Conservation (phyloP, 2,113 vertebrate species). For the Rattus norvegicus region GRCr8 NC_086027.1:63797001-63797500, state of each 20-base stretch:
- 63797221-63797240: background rate
- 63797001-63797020: background rate
- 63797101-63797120: background rate
- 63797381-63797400: constrained; percentile 22
- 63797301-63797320: constrained; percentile 14
- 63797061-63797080: background rate
- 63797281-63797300: constrained; percentile 48
- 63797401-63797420: background rate
- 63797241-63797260: constrained; percentile 10
- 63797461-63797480: background rate
- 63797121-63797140: background rate
- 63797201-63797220: background rate
- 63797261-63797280: background rate
- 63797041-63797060: background rate
- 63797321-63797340: constrained; percentile 42
- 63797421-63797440: background rate
- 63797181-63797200: constrained; percentile 10
- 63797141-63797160: background rate
- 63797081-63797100: background rate
- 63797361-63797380: background rate
- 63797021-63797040: background rate
- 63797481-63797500: background rate
- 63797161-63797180: background rate
- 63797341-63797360: background rate
- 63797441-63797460: background rate